These are phyloP conservation scores for Chaetoderma sp. DNA, from an alignment of 2,888 invertebrate genomes.

Conservation along the genomic window DNA sequence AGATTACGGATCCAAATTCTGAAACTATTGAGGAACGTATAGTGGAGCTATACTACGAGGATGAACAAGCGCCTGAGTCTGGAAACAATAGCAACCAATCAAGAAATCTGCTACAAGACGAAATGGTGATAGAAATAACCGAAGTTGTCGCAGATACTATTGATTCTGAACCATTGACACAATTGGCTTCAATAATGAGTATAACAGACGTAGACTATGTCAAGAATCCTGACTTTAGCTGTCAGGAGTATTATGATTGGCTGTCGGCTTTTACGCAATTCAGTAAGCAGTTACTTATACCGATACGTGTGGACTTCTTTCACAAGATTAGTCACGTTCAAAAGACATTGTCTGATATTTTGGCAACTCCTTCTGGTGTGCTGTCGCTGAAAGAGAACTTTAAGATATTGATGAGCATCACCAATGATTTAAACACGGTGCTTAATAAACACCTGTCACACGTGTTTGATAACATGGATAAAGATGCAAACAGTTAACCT, in stretches of 20 bases:
- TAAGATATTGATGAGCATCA: constrained; percentile 61
- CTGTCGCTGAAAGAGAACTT: constrained; percentile 62
- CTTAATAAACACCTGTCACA: constrained; percentile 58
- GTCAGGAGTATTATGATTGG: constrained; percentile 66
- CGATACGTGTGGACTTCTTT: constrained; percentile 56
- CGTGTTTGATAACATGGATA: constrained; percentile 52
- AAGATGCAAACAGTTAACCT: neutral
- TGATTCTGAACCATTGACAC: too few species aligned
- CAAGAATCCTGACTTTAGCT: constrained; percentile 58
- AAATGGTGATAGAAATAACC: too few species aligned
- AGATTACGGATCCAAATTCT: too few species aligned
- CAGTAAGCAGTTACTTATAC: constrained; percentile 59
- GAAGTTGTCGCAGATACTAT: too few species aligned
- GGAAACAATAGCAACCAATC: too few species aligned
- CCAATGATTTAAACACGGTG: constrained; percentile 56
- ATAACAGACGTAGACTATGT: constrained; percentile 48
- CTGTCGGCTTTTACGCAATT: constrained; percentile 60
- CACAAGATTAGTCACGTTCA: constrained; percentile 65
- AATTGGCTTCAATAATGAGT: neutral
- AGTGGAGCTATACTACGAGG: too few species aligned
- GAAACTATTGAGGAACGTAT: too few species aligned
- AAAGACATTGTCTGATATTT: constrained; percentile 62
- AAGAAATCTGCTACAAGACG: too few species aligned
- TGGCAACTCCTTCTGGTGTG: constrained; percentile 62
- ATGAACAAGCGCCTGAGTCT: too few species aligned